Base-by-base conservation (phyloP, 2,113 vertebrate species). In the Ictalurus punctatus region DNA sequence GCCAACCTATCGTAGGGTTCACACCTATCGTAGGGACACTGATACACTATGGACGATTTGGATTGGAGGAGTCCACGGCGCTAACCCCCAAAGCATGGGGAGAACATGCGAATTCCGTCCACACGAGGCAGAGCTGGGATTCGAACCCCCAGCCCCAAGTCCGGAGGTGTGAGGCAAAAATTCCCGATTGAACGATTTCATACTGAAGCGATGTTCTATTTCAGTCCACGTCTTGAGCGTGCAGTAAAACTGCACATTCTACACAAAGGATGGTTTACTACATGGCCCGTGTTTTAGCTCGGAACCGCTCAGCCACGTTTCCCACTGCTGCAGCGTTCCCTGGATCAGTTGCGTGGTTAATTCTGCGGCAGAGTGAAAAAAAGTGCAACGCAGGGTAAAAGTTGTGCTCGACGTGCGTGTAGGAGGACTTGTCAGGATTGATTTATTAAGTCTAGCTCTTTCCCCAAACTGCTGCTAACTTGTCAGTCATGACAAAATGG, bases 361-460 rank as follows among this genome's bases (percentile, higher is more conserved):
- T 86, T 88, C 67, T 85, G 85, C 73, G 9, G 17, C 58, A 63
- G 27, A 67, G 82, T 61, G 74, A 74, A 79, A 88, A 88, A 84
- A 86, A 89, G 65, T 48, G 71, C 56, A 40, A 44, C 94, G 93
- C 91, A n/a, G 92, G 94, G 94, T 93, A 95, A 94, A 94, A 95
- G 93, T 84, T 71, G 71, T 94, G 95, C 96, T 91, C 93, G 92
- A 92, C 93, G 94, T 94, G 93, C 92, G 89, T 94, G 95, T 92
- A 93, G 94, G 95, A 89, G 91, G 44, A 59, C 92, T 93, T 96
- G 96, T 96, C 96, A 95, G 91, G 93, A 96, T 96, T 96, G 96
- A 97, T 96, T 96, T 96, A 96, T 96, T 94, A 94, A 95, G 94
- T 95, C 90, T 93, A 93, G 88, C 92, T 95, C 90, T 90, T 79